Evolutionary conservation across 92 coral and sea anemone species (phyloP).

Genomic region (Zoanthus gigantus): DNA sequence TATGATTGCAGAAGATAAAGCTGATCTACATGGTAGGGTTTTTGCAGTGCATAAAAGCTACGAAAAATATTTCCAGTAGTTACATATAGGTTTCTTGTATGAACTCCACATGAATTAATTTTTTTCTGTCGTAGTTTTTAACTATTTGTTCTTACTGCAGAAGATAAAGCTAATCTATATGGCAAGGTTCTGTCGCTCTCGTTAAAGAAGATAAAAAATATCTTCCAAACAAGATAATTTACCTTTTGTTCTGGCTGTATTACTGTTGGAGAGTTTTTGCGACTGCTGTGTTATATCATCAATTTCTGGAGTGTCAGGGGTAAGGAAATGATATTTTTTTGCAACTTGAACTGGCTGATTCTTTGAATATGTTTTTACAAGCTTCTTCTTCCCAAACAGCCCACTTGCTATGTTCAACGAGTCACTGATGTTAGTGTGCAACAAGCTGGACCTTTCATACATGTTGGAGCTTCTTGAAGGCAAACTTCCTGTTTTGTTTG

Average conservation of each 20-base stretch:
- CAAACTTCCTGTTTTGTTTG: not conserved
- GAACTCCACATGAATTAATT: too few relatives aligned
- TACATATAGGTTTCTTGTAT: too few relatives aligned
- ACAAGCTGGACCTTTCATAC: not conserved
- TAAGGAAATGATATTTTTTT: slow-evolving; percentile 41
- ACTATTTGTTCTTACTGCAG: too few relatives aligned
- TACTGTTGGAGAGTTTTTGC: not conserved
- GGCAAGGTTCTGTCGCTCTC: too few relatives aligned
- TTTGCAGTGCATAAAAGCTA: too few relatives aligned
- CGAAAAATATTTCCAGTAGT: too few relatives aligned
- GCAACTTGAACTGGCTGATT: slow-evolving; percentile 17
- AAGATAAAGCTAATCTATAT: too few relatives aligned
- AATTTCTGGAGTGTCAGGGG: slow-evolving; percentile 46
- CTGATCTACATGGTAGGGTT: too few relatives aligned
- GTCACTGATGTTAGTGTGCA: not conserved
- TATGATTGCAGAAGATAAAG: too few relatives aligned
- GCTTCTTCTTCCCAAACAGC: slow-evolving; percentile 1
- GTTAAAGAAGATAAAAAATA: too few relatives aligned
- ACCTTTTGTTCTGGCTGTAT: not conserved
- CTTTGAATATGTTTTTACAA: slow-evolving; percentile 10
- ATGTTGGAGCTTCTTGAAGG: not conserved
- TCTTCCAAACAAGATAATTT: not conserved
- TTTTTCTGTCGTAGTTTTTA: too few relatives aligned
- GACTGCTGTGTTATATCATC: not conserved
- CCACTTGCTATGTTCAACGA: not conserved